Base-by-base conservation (phyloP, 2,888 invertebrate species). In the Nemotelus pantherinus region DNA sequence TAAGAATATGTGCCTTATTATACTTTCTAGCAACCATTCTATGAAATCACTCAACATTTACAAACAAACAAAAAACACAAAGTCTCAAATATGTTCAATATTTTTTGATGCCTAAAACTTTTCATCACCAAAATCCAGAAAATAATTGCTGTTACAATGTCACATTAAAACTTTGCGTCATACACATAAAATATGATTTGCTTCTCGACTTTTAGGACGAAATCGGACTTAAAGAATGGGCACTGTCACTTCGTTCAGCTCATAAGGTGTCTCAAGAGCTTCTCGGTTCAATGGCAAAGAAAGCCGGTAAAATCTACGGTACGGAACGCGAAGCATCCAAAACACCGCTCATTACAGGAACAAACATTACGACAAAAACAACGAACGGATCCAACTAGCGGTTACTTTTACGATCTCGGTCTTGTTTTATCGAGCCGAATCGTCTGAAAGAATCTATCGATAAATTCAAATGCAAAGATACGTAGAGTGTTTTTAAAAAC, bases 201-300 rank as follows among this genome's bases (percentile, higher is more conserved):
- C 25, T 25, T 25, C 25, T 25, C 25, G 25, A 25, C 1, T 25
- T 25, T 25, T 25, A 96, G 95, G 96, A 99, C 88, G 98, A 98
- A 89, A 99, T 99, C 85, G 96, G 99, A 80, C 92, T 99, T 82
- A 98, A 97, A 85, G 99, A 99, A 88, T 99, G 99, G 99, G 94
- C 97, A 81, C 90, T 95, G 79, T 98, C 98, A 74, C 90, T 99
- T 83, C 93, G 97, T 81, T 94, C 96, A 45, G 98, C 99, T 53
- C 98, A 98, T 90, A 97, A 97, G 88, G 92, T 95, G 85, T 98
- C 98, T 2, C 93, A 95, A 86, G 98, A 99, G 87, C 91, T 99
- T 83, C 90, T 99, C 79, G 96, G 97, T 76, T 96, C 95, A 72
- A 98, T 99, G 97, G 98, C 98, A 80, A 94, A 94, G 87, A 99